phyloP scores from a whole-genome alignment of 2,888 invertebrate species.

The Macaria notata region DNA sequence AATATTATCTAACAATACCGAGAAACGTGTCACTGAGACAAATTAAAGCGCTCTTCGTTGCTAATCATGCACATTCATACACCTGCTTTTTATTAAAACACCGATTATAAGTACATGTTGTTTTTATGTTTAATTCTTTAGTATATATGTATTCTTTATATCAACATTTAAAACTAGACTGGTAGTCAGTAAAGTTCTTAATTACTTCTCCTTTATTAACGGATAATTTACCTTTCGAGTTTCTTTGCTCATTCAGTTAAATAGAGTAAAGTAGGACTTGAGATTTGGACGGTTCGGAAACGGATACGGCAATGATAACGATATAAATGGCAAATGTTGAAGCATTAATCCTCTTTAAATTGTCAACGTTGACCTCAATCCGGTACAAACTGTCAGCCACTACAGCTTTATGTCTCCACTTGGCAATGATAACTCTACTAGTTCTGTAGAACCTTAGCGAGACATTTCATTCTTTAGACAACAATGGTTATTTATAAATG shows the following conservation, averaged over 20 bases:
- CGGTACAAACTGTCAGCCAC: conserved; percentile 28
- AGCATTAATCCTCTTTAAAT: conserved; percentile 56
- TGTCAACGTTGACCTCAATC: conserved; percentile 46
- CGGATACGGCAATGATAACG: conserved; percentile 43
- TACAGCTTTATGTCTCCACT: conserved; percentile 15
- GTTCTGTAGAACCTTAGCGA: conserved; percentile 6
- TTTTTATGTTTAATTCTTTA: no score
- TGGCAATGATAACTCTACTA: conserved; percentile 14
- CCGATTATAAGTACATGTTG: no score
- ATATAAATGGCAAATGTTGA: conserved; percentile 54
- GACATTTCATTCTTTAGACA: not conserved
- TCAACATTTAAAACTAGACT: not conserved
- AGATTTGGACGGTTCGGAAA: conserved; percentile 36
- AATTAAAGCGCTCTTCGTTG: conserved; percentile 4
- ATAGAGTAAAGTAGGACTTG: conserved; percentile 41
- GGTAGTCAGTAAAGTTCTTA: not conserved
- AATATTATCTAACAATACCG: not conserved
- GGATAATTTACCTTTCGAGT: conserved; percentile 21
- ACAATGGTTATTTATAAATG: no score
- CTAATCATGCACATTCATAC: no score
- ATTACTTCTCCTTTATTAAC: conserved; percentile 7
- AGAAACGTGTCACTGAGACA: conserved; percentile 21
- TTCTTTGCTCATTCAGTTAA: conserved; percentile 38
- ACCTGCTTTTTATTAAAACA: no score
- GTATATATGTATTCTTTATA: no score